Base-by-base conservation (phyloP, 2,113 vertebrate genomes). In the Puma concolor region DNA sequence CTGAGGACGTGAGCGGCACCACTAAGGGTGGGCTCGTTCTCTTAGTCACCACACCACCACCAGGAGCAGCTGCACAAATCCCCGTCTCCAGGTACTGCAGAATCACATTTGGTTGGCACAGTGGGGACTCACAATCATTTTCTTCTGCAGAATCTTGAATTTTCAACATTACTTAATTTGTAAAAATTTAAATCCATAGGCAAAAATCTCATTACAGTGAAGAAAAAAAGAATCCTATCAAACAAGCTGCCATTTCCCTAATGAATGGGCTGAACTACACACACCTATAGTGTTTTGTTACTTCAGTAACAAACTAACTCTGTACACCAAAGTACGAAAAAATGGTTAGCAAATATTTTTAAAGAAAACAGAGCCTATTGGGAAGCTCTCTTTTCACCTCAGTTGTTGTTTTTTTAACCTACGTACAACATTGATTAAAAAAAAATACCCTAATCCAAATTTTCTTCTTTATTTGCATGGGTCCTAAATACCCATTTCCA, bases 301-400 rank as follows among this genome's bases (percentile, higher is more conserved):
- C 91, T 95, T 94, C 41, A 77, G 12, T 80, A 83, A 77, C 41
- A 96, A n/a, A 82, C 63, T 54, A 76, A 72, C 27, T 48, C 64
- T 44, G 27, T 83, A 89, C 5, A 90, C 72, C 86, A 95, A 97
- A 96, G 96, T 86, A 86, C 77, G 82, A 69, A 94, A 96, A 84
- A 69, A 71, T 23, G 60, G n/a, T 50, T 93, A 84, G 87, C 81
- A 88, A 48, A 69, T 79, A 33, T 48, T 96, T 97, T 85, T 76
- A 17, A 87, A 96, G 67, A 94, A 97, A 89, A 80, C 5, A 50
- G 74, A 94, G 54, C 57, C 23, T n/a, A 90, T 60, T 86, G 54
- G 71, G 44, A n/a, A 95, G 87, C 44, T 87, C 29, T 48, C 4
- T 86, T 97, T 98, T 83, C 50, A 94, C 50, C 25, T 96, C 50